Evolutionary conservation across 2,888 invertebrate genomes (phyloP).

Genomic region (Branchellion lobata): DNA sequence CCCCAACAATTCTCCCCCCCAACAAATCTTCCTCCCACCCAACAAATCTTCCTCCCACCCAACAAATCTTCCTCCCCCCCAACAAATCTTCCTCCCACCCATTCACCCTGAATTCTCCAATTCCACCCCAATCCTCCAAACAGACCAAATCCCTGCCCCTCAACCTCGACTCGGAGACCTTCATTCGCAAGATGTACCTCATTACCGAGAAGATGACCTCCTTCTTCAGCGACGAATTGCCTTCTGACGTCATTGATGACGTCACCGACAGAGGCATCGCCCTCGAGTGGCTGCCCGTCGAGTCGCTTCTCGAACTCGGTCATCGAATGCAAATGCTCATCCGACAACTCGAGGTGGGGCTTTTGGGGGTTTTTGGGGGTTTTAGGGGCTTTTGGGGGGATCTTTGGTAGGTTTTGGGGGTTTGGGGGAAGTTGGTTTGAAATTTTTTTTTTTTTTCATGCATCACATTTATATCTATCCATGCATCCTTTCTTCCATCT

Average conservation of each 20-base stretch:
- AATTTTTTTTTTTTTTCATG: no score
- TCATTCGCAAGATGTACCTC: slow-evolving; percentile 8
- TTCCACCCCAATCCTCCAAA: background rate
- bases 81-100: background rate
- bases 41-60: background rate
- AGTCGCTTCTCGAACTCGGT: slow-evolving; percentile 32
- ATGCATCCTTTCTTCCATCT: no score
- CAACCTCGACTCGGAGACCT: slow-evolving; percentile 15
- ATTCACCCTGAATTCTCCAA: background rate
- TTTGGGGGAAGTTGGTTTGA: no score
- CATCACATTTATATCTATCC: no score
- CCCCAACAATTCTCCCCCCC: no score
- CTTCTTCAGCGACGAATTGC: slow-evolving; percentile 13
- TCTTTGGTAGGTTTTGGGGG: background rate
- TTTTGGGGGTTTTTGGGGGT: background rate
- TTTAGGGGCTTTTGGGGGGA: background rate
- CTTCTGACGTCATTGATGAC: background rate
- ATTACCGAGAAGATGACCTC: slow-evolving; percentile 14
- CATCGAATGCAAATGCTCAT: slow-evolving; percentile 25
- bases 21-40: no score
- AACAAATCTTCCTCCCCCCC: background rate
- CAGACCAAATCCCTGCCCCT: slow-evolving; percentile 19
- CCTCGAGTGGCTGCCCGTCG: slow-evolving; percentile 30
- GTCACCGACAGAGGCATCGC: background rate
- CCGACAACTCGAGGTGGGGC: slow-evolving; percentile 13